Evolutionary conservation across 2,113 vertebrate species (phyloP).

Genomic region (Serilophus lunatus): DNA sequence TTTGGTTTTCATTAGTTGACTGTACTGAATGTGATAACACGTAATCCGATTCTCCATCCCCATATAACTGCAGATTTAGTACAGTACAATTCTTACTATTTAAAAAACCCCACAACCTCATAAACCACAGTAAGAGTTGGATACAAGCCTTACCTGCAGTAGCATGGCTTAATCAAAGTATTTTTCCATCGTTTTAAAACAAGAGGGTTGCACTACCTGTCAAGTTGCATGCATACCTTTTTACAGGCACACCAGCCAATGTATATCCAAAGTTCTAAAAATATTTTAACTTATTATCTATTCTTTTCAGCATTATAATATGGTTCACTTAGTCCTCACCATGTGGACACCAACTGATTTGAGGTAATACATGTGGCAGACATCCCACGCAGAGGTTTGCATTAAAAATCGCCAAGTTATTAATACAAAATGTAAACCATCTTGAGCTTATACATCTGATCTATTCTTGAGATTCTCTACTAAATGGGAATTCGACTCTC

Average conservation of each 20-base stretch:
- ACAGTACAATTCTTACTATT: neutral
- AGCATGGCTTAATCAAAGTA: neutral
- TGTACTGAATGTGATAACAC: neutral
- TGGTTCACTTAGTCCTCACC: neutral
- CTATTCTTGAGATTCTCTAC: neutral
- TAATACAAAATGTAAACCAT: slow-evolving; percentile 48
- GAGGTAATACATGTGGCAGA: slow-evolving; percentile 32
- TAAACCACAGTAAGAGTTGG: neutral
- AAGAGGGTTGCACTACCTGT: neutral
- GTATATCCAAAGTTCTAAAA: neutral
- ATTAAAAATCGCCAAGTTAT: slow-evolving; percentile 40
- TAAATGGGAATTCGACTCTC: neutral
- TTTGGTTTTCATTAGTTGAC: neutral
- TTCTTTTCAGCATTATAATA: neutral
- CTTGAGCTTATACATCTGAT: neutral
- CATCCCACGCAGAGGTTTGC: slow-evolving; percentile 3
- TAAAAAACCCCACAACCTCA: neutral
- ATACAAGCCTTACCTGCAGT: neutral
- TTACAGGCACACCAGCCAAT: neutral
- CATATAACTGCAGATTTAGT: neutral
- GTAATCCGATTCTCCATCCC: neutral
- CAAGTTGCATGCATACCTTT: neutral
- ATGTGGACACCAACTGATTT: slow-evolving; percentile 51
- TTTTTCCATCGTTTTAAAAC: neutral
- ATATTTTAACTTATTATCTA: neutral